Evolutionary conservation across 2,113 vertebrate genomes (phyloP).

Genomic region (Mesoclemmys tuberculata): DNA sequence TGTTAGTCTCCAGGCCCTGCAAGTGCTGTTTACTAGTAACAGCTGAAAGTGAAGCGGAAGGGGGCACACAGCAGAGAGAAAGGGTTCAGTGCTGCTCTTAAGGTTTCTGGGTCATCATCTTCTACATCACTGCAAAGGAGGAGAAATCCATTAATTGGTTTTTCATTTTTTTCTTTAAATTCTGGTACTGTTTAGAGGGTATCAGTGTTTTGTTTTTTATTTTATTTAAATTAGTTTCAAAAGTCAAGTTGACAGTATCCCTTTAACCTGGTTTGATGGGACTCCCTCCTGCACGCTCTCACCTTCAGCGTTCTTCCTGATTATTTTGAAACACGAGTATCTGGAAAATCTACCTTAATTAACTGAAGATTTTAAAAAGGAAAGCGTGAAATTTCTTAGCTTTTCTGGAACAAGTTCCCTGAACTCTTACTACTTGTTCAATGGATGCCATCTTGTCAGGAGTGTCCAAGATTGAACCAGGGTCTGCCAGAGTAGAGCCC

Average conservation of each 20-base stretch:
- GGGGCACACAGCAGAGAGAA: background rate
- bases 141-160: too few relatives aligned
- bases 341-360: background rate
- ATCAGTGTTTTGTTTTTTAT: background rate
- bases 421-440: too few relatives aligned
- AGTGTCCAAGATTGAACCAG: too few relatives aligned
- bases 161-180: background rate
- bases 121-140: background rate
- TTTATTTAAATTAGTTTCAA: background rate
- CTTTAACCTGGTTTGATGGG: background rate
- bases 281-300: background rate
- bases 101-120: background rate
- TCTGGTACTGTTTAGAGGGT: background rate
- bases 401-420: too few relatives aligned
- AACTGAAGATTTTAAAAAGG: too few relatives aligned
- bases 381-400: too few relatives aligned
- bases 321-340: background rate
- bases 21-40: background rate
- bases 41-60: background rate
- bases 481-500: too few relatives aligned
- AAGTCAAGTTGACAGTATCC: background rate
- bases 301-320: background rate
- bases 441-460: too few relatives aligned
- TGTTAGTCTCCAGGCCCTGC: background rate
- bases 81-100: background rate